These are phyloP conservation scores for Drosophila busckii DNA, from an alignment of 1,140 invertebrate species.

Conservation along the genomic window DNA sequence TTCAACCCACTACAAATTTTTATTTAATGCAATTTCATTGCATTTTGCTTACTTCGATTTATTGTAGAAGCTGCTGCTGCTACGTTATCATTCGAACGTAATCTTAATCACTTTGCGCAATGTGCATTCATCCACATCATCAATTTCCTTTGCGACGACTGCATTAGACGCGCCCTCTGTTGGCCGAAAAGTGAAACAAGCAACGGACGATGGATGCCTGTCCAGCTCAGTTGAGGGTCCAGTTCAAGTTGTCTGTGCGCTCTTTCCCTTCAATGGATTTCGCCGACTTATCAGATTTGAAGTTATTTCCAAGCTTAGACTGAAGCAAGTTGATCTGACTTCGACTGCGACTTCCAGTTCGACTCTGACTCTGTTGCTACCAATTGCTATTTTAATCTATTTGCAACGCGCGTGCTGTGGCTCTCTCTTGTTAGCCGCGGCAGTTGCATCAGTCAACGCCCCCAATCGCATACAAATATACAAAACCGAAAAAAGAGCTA, in stretches of 20 bases:
- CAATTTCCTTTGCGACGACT: slow-evolving; percentile 65
- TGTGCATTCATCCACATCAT: slow-evolving; percentile 78
- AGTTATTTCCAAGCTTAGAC: slow-evolving; percentile 54
- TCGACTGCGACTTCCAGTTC: background rate
- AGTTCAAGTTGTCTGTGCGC: slow-evolving; percentile 16
- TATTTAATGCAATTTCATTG: slow-evolving; percentile 48
- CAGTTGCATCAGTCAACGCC: slow-evolving; percentile 18
- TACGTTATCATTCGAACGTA: slow-evolving; percentile 69
- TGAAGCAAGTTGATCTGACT: slow-evolving; percentile 48
- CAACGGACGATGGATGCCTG: slow-evolving; percentile 40
- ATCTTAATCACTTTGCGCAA: slow-evolving; percentile 78
- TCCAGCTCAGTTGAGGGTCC: slow-evolving; percentile 24
- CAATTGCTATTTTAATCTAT: slow-evolving; percentile 58
- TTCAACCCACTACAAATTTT: slow-evolving; percentile 18
- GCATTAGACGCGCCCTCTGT: slow-evolving; percentile 43
- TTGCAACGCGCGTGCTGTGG: slow-evolving; percentile 57
- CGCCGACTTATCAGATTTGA: slow-evolving; percentile 65
- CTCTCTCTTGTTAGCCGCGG: slow-evolving; percentile 19
- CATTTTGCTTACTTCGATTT: slow-evolving; percentile 28
- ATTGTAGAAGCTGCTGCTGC: slow-evolving; percentile 23
- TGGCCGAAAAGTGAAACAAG: slow-evolving; percentile 29
- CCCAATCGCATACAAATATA: background rate
- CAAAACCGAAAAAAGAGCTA: slow-evolving; percentile 1
- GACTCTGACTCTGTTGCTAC: background rate
- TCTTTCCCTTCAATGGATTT: slow-evolving; percentile 55